Evolutionary conservation across 2,888 invertebrate species (phyloP).

Genomic region (Drosophila pegasa): DNA sequence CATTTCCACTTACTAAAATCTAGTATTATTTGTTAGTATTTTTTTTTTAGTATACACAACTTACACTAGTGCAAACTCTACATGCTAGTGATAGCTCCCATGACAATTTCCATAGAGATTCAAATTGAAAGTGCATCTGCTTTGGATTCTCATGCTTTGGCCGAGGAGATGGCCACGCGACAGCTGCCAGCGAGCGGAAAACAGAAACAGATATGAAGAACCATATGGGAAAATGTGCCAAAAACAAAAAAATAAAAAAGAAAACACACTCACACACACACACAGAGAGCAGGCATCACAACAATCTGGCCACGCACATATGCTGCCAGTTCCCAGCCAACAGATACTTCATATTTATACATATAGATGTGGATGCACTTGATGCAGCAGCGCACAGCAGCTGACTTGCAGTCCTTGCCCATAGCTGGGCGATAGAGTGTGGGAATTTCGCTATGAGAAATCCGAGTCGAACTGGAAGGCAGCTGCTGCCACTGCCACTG

Average conservation of each 20-base stretch:
- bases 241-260: slow-evolving; percentile 45
- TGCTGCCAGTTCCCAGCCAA: slow-evolving; percentile 43
- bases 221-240: slow-evolving; percentile 76
- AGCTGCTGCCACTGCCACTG: slow-evolving; percentile 42
- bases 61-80: too few relatives aligned
- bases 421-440: slow-evolving; percentile 57
- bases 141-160: slow-evolving; percentile 52
- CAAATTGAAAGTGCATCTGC: slow-evolving; percentile 54
- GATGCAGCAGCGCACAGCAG: slow-evolving; percentile 53
- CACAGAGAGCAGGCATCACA: slow-evolving; percentile 21
- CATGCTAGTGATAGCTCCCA: background rate
- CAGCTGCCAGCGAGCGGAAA: slow-evolving; percentile 61
- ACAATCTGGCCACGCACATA: slow-evolving; percentile 69
- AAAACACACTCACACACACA: slow-evolving; percentile 11
- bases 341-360: slow-evolving; percentile 4
- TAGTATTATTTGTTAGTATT: too few relatives aligned
- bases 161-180: slow-evolving; percentile 49
- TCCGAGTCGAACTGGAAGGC: slow-evolving; percentile 49
- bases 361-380: slow-evolving; percentile 59
- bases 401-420: slow-evolving; percentile 77
- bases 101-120: slow-evolving; percentile 11
- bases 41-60: too few relatives aligned
- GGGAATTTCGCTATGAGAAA: slow-evolving; percentile 75
- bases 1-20: too few relatives aligned
- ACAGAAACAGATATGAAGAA: slow-evolving; percentile 39